Evolutionary conservation across 2,113 vertebrate genomes (phyloP), one percentile per base, ranked within the genome.

Genomic region (Tragulus kanchil): DNA sequence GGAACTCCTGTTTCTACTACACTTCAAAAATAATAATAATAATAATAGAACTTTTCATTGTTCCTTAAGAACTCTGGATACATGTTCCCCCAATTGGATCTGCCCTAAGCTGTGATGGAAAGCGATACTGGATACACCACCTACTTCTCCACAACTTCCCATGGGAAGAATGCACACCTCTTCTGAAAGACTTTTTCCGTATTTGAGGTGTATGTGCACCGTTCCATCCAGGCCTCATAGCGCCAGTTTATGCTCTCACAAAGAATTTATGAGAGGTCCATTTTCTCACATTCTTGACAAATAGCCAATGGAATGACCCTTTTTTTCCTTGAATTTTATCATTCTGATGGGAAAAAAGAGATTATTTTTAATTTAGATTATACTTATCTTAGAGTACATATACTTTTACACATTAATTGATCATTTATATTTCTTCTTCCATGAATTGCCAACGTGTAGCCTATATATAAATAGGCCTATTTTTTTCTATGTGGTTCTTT

Each of bases 251-350:
- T 50, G 62, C 28, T 75, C 9, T 62, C 69, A 78, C 10, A 67
- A 86, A 82, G 23, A 83, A 79, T 67, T 93, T 75, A 23, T 77
- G 15, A 85, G 17, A 90, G 28, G 31, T 48, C 17, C 5, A 58
- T 93, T 86, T 94, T 88, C 17, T 95, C 28, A 58, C 15, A 28
- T 82, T 93, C 45, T 89, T 89, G 8, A 28, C 36, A 59, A 31
- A 73, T 73, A 73, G 69, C 69, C 7, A 65, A 28, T n/a, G 1
- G 28, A 42, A 42, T 85, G 52, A 94, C 15, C 13, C 73, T 8
- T 31, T 21, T 96, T 89, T 65, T 73, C 13, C 36, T 36, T 65
- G 25, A 94, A 64, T 31, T 85, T 93, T 93, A 81, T 11, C 15
- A 58, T 3, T 58, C 36, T 82, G 5, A 15, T 79, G 6, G 17